phyloP scores from a whole-genome alignment of 2,797 vertebrate species.

The Mormyrops attenuatus region DNA sequence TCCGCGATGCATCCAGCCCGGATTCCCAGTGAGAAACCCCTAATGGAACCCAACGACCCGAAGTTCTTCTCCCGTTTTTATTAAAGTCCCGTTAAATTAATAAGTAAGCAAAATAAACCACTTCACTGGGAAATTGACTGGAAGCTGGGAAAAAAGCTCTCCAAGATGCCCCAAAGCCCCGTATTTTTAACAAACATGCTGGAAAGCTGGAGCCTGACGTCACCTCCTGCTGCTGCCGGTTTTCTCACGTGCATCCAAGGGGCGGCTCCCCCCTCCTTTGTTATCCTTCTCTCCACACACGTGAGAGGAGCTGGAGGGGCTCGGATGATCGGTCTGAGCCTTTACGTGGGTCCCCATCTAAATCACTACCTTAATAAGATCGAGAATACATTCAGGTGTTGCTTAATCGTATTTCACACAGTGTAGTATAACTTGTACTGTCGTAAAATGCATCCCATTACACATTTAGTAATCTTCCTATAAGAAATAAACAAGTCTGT shows the following conservation, averaged over 20 bases:
- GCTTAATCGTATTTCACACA: background rate
- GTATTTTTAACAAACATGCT: conserved; percentile 28
- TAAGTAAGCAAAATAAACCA: background rate
- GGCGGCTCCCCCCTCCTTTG: conserved; percentile 19
- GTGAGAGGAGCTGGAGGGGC: background rate
- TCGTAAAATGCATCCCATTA: background rate
- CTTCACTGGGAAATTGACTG: background rate
- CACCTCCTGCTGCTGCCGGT: conserved; percentile 37
- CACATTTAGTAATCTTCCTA: background rate
- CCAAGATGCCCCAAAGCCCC: background rate
- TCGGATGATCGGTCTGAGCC: background rate
- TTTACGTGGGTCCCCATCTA: background rate
- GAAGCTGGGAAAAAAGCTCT: background rate
- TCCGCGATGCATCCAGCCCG: background rate
- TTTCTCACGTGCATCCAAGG: conserved; percentile 28
- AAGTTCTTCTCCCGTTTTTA: background rate
- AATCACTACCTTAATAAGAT: background rate
- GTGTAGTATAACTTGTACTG: background rate
- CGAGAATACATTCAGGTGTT: background rate
- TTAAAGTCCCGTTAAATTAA: background rate
- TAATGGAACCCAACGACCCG: background rate
- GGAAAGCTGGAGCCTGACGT: conserved; percentile 34
- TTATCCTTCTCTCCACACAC: background rate
- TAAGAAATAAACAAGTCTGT: background rate
- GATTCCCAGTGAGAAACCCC: background rate